Conservation (phyloP, 2,797 vertebrate species). For the Dermochelys coriacea region DNA sequence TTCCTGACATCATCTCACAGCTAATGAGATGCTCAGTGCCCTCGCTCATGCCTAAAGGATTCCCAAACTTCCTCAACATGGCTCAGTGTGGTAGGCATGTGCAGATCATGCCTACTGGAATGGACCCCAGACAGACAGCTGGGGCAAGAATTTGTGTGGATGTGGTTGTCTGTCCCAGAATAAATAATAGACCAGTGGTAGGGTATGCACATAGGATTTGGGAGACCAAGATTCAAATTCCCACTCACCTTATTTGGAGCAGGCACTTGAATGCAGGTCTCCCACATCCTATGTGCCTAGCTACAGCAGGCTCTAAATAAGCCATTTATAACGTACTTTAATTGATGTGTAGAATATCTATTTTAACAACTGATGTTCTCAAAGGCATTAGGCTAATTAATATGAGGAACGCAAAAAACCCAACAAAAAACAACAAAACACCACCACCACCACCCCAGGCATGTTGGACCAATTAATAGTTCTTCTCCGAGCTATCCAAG, state of each 20-base stretch:
- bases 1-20: background rate
- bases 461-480: background rate
- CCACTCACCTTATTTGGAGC: background rate
- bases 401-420: accelerated
- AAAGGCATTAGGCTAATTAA: background rate
- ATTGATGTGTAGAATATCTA: background rate
- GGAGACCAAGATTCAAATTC: background rate
- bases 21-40: background rate
- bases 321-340: background rate
- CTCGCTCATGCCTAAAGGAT: background rate
- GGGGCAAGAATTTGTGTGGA: background rate
- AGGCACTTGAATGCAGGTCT: background rate
- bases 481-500: background rate
- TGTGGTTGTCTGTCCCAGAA: background rate
- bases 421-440: background rate
- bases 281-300: background rate
- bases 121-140: background rate
- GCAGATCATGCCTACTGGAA: background rate
- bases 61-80: background rate
- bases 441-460: background rate
- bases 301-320: background rate
- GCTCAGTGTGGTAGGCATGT: background rate
- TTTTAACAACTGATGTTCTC: background rate
- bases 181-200: background rate
- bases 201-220: background rate